Evolutionary conservation across 2,113 vertebrate genomes (phyloP).

Genomic region (Barnardius zonarius): DNA sequence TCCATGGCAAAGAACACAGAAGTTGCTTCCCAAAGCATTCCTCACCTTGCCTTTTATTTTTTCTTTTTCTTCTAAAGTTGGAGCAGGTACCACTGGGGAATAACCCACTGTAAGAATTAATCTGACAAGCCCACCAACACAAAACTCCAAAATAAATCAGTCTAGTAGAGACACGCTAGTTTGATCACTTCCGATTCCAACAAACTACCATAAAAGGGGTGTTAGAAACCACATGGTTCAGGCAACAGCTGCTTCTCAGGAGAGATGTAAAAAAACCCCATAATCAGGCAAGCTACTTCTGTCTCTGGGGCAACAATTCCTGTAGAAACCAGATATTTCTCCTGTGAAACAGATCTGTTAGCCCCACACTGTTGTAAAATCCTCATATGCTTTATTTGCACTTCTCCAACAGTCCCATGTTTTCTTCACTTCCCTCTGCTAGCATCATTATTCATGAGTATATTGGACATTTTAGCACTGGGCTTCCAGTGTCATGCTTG

Average conservation of each 20-base stretch:
- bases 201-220: not conserved
- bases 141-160: not conserved
- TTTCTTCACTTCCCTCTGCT: not conserved
- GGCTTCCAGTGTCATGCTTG: not conserved
- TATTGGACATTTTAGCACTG: not conserved
- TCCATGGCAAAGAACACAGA: not conserved
- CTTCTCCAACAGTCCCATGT: not conserved
- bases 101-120: not conserved
- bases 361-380: not conserved
- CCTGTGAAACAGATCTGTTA: slow-evolving; percentile 18
- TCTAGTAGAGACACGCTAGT: not conserved
- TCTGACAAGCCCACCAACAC: not conserved
- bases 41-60: not conserved
- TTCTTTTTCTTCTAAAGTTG: not conserved
- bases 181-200: not conserved
- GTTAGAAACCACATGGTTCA: not conserved
- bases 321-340: slow-evolving; percentile 39
- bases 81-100: not conserved
- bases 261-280: not conserved
- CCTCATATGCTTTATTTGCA: not conserved
- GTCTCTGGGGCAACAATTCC: slow-evolving; percentile 8
- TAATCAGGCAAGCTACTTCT: not conserved
- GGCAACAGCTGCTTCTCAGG: slow-evolving; percentile 13
- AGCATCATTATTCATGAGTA: not conserved
- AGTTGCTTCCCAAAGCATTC: not conserved